These are phyloP conservation scores for Dendrolimus pini DNA, from an alignment of 2,888 invertebrate genomes.

Conservation along the genomic window DNA sequence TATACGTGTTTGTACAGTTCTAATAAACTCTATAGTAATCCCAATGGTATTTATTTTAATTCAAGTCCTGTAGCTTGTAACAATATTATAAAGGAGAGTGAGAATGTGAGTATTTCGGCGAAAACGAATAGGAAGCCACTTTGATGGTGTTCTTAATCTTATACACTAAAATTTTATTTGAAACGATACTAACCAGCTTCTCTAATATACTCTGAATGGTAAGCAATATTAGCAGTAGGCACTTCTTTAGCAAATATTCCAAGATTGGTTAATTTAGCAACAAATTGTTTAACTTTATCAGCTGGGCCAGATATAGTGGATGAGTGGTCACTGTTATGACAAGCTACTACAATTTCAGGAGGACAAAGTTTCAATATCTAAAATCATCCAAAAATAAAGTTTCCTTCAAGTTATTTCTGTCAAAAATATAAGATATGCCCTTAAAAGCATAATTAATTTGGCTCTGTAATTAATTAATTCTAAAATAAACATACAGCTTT, in stretches of 20 bases:
- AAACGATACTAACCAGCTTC: slow-evolving; percentile 60
- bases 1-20: no score
- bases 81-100: no score
- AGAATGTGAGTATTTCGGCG: no score
- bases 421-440: neutral
- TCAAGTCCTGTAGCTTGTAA: no score
- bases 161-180: neutral
- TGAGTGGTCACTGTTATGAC: slow-evolving; percentile 84
- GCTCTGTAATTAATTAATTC: neutral
- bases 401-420: neutral
- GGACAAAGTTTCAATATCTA: slow-evolving; percentile 46
- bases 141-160: no score
- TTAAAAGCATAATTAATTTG: neutral
- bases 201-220: slow-evolving; percentile 89
- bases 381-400: neutral
- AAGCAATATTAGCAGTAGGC: slow-evolving; percentile 86
- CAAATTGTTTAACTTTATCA: slow-evolving; percentile 70
- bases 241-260: slow-evolving; percentile 30
- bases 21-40: no score
- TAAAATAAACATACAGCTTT: slow-evolving; percentile 3
- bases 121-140: no score
- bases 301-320: slow-evolving; percentile 84
- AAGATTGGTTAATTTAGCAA: slow-evolving; percentile 27
- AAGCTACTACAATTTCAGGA: slow-evolving; percentile 80
- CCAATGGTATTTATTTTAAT: no score